Base-by-base conservation (phyloP, 2,113 vertebrate species). In the Hystrix brachyura region DNA sequence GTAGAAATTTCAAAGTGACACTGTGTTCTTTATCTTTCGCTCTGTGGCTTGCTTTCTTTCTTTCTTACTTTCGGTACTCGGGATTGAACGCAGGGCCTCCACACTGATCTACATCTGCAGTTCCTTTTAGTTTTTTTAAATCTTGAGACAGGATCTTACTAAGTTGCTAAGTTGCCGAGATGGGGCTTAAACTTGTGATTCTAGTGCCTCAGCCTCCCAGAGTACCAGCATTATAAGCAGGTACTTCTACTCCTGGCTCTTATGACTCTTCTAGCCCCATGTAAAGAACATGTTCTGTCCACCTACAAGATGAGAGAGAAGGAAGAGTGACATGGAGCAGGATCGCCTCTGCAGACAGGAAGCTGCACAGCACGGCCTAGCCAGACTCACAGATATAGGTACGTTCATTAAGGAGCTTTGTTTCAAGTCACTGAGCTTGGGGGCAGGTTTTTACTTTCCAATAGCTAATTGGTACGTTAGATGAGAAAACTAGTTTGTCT, bases 261-360 rank as follows among this genome's bases (percentile, higher is more conserved):
- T 65, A 34, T 72, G 59, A 55, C 21, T 86, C 3, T 85, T 78
- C 76, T 55, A 4, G 51, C 43, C 17, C 34, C 29, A 18, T 3
- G 8, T 79, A 13, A 78, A 90, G 46, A 32, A 21, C 13, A 21
- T 7, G 46, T 4, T 38, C 83, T 32, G 29, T 72, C 29, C 21
- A 1, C 38, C 38, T 18, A 34, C 11, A 38, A 71, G 7, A 21
- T 38, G 62, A 86, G 53, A 60, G 19, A 67, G 25, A 27, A 51
- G 15, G 12, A 25, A 5, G 53, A 43, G 9, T 1, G 2, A 64
- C 0, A 0, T 21, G 53, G 15, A 38, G 0, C 21, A 6, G n/a
- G 15, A 25, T 29, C 76, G 17, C 18, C 15, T 71, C 8, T n/a
- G 8, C 15, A 15, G 51, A 32, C 3, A 59, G 5, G 21, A 57